Evolutionary conservation across 1,140 invertebrate genomes (phyloP).

Genomic region (Caenorhabditis briggsae): DNA sequence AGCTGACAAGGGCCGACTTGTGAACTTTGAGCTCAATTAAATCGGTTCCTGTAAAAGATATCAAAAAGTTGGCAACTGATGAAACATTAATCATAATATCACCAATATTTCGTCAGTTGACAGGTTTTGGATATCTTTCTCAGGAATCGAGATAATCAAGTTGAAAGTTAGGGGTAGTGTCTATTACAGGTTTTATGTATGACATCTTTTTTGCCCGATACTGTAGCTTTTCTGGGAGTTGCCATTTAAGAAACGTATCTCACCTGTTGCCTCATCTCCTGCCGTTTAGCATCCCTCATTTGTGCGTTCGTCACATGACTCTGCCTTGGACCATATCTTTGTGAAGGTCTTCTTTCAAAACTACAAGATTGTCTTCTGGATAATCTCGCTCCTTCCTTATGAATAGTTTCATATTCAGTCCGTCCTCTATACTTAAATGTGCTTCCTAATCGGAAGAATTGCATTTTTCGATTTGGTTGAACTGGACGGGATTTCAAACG

Average conservation of each 20-base stretch:
- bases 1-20: too few species aligned
- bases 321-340: constrained; percentile 91
- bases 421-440: constrained; percentile 76
- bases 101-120: too few species aligned
- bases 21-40: too few species aligned
- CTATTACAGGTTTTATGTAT: too few species aligned
- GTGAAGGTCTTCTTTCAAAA: constrained; percentile 94
- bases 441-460: constrained; percentile 74
- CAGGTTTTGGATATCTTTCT: too few species aligned
- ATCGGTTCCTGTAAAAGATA: too few species aligned
- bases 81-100: too few species aligned
- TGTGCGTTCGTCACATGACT: constrained; percentile 82
- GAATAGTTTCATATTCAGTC: constrained; percentile 76
- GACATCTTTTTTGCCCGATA: too few species aligned
- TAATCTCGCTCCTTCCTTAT: constrained; percentile 66
- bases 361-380: constrained; percentile 65
- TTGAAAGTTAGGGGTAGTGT: too few species aligned
- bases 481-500: constrained; percentile 81
- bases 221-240: too few species aligned
- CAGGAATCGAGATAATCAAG: too few species aligned
- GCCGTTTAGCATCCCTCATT: constrained; percentile 72
- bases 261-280: constrained; percentile 60
- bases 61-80: too few species aligned
- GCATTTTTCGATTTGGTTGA: constrained; percentile 64
- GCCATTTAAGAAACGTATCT: not conserved